phyloP scores from a whole-genome alignment of 2,888 invertebrate species.

The Lypha dubia region DNA sequence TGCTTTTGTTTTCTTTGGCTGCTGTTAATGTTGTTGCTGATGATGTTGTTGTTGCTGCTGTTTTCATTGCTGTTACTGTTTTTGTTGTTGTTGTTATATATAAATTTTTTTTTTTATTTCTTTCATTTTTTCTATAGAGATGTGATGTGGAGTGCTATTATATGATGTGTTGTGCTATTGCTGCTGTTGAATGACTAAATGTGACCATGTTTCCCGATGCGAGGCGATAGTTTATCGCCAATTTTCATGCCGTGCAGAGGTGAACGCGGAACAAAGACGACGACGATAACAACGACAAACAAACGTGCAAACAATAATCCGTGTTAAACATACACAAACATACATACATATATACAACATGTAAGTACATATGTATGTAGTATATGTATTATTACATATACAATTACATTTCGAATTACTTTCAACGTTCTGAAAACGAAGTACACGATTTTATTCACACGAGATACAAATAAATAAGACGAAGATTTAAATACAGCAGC shows the following conservation, averaged over 20 bases:
- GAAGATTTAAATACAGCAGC: conserved; percentile 67
- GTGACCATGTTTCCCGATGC: conserved; percentile 82
- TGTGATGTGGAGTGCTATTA: conserved; percentile 67
- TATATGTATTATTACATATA: conserved; percentile 19
- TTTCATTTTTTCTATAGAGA: conserved; percentile 28
- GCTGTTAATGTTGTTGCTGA: conserved; percentile 59
- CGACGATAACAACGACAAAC: conserved; percentile 69
- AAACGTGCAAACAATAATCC: conserved; percentile 61
- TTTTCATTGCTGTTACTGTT: conserved; percentile 41
- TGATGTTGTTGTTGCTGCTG: conserved; percentile 65
- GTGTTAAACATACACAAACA: conserved; percentile 30
- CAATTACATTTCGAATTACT: conserved; percentile 19
- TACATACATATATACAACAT: neutral
- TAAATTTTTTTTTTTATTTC: neutral
- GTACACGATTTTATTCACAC: conserved; percentile 70
- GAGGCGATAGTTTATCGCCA: conserved; percentile 84
- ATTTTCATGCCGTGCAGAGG: conserved; percentile 84
- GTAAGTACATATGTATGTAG: too few relatives aligned
- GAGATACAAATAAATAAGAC: conserved; percentile 64
- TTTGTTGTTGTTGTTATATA: conserved; percentile 41
- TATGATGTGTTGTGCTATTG: conserved; percentile 71
- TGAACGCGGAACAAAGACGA: conserved; percentile 82
- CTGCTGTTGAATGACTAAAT: conserved; percentile 74
- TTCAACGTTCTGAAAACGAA: conserved; percentile 56
- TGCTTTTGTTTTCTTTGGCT: conserved; percentile 54